Conservation (phyloP, 1,140 invertebrate genomes). For the Zaprionus nigranus region DNA sequence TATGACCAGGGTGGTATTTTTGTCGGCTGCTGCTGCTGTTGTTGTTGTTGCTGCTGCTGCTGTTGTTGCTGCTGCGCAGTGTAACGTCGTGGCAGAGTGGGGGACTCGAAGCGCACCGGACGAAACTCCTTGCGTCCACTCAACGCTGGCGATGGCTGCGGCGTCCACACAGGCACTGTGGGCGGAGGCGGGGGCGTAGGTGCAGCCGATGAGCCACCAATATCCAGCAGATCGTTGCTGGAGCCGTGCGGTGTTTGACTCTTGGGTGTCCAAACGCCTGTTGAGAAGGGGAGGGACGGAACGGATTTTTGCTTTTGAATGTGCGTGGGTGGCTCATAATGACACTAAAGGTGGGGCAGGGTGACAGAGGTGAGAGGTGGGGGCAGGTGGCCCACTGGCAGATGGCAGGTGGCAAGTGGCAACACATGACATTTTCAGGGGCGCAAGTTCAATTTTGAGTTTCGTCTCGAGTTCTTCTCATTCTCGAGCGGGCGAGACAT, state of each 20-base stretch:
- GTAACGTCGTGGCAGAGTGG: constrained; percentile 86
- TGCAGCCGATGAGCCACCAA: constrained; percentile 55
- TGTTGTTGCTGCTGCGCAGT: constrained; percentile 60
- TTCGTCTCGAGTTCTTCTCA: constrained; percentile 21
- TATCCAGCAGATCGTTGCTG: constrained; percentile 63
- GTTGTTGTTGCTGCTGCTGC: constrained; percentile 31
- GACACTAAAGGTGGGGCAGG: constrained; percentile 4
- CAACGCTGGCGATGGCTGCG: constrained; percentile 84
- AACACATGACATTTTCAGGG: constrained; percentile 75
- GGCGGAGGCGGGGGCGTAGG: constrained; percentile 86
- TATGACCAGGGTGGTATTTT: constrained; percentile 68
- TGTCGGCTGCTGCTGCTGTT: constrained; percentile 26
- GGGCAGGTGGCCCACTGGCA: constrained; percentile 7
- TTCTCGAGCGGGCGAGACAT: constrained; percentile 28
- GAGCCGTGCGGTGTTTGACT: constrained; percentile 77
- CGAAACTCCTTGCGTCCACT: constrained; percentile 89
- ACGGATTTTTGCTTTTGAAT: neutral
- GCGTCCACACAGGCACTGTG: constrained; percentile 89
- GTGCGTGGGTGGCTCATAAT: constrained; percentile 15
- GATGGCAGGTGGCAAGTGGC: constrained; percentile 20
- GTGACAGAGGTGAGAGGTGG: constrained; percentile 11
- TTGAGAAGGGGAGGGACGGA: constrained; percentile 35
- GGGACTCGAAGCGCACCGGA: constrained; percentile 91
- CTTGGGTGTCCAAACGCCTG: constrained; percentile 81
- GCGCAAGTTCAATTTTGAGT: constrained; percentile 64